Percentiles rank a stretch among this genome's conserved stretches.
Conservation (phyloP, 2,797 vertebrate species). For the Acrocephalus scirpaceus region DNA sequence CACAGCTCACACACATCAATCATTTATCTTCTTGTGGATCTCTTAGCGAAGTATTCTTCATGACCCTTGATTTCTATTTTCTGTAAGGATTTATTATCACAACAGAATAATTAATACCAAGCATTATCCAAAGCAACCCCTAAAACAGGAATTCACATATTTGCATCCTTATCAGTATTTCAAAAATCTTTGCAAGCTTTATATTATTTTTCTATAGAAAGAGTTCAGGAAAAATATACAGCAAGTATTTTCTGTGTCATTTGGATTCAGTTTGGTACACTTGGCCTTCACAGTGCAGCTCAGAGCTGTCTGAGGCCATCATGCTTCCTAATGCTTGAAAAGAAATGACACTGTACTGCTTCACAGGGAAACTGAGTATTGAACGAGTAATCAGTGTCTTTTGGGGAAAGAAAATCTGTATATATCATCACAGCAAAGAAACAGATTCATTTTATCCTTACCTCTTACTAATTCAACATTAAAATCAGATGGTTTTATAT, state of each 20-base stretch:
- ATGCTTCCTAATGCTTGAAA: not conserved
- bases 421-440: not conserved
- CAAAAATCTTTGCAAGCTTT: not conserved
- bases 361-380: not conserved
- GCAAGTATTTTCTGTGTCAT: not conserved
- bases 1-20: not conserved
- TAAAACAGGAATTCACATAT: not conserved
- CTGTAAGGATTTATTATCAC: not conserved
- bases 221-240: not conserved
- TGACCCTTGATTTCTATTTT: not conserved
- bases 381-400: not conserved
- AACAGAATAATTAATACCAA: not conserved
- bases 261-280: not conserved
- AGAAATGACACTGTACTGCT: not conserved
- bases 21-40: not conserved
- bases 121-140: not conserved
- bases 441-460: not conserved
- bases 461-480: not conserved
- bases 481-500: not conserved
- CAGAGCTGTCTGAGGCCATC: not conserved
- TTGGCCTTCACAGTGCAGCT: not conserved
- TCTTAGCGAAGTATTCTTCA: not conserved
- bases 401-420: not conserved
- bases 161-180: not conserved
- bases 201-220: not conserved